Conservation (phyloP, 2,797 vertebrate species). For the Chiloscyllium punctatum region DNA sequence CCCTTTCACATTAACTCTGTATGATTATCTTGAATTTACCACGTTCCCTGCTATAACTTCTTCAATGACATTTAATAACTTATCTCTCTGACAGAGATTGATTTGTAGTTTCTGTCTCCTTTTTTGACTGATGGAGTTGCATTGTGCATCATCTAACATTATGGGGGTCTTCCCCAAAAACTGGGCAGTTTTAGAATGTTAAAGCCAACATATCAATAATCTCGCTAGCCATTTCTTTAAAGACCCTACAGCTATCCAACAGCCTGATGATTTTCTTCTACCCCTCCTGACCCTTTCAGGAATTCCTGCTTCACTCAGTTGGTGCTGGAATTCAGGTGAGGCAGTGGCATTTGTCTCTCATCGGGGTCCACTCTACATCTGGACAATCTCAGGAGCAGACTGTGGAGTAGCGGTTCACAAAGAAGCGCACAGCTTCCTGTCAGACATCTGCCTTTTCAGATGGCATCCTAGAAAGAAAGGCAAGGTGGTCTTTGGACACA, state of each 20-base stretch:
- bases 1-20: too few relatives aligned
- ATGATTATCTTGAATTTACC: too few relatives aligned
- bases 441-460: constrained; percentile 85
- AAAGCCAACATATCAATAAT: too few relatives aligned
- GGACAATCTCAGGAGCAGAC: constrained; percentile 75
- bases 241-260: neutral
- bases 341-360: constrained; percentile 83
- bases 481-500: constrained; percentile 87
- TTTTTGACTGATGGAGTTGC: too few relatives aligned
- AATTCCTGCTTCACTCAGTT: constrained; percentile 78
- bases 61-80: too few relatives aligned
- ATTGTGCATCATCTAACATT: too few relatives aligned
- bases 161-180: too few relatives aligned
- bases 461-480: constrained; percentile 87
- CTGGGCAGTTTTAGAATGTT: too few relatives aligned
- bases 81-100: too few relatives aligned
- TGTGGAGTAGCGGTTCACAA: constrained; percentile 76
- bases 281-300: constrained; percentile 56
- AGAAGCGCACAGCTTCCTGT: constrained; percentile 88
- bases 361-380: constrained; percentile 83
- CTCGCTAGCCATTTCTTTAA: too few relatives aligned
- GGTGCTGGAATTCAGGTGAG: constrained; percentile 82
- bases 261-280: neutral
- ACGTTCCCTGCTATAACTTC: too few relatives aligned
- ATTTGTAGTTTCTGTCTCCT: too few relatives aligned